A percentile compares a stretch with the other conserved stretches of the same genome.
These are phyloP conservation scores for Zosterops hypoxanthus DNA, from an alignment of 2,113 vertebrate genomes.

Conservation along the genomic window DNA sequence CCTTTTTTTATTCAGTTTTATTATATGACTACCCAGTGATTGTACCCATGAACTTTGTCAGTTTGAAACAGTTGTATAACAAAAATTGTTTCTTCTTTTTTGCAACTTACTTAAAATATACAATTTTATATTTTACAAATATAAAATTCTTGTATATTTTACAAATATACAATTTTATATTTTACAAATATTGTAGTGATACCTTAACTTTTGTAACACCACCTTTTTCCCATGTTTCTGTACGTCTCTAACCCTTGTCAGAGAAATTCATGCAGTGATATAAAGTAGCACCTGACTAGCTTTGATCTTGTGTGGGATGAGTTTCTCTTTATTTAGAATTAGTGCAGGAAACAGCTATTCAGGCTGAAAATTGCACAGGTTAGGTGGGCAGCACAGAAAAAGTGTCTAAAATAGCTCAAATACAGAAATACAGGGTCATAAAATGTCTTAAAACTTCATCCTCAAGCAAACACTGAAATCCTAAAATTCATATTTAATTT, in stretches of 20 bases:
- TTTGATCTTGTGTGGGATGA: background rate
- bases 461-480: background rate
- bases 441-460: background rate
- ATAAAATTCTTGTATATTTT: too few relatives aligned
- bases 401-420: background rate
- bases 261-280: background rate
- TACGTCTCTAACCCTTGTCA: background rate
- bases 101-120: background rate
- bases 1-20: background rate
- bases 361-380: background rate
- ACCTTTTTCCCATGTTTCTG: background rate
- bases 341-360: background rate
- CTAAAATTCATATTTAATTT: background rate
- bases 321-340: background rate
- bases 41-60: background rate
- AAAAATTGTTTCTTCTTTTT: background rate
- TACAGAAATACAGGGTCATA: rapidly evolving
- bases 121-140: background rate
- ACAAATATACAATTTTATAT: background rate
- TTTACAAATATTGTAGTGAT: background rate
- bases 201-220: background rate
- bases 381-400: background rate
- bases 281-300: background rate
- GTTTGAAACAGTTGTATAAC: background rate
- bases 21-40: background rate